These are phyloP conservation scores for Esperia sulphurella DNA, from an alignment of 2,888 invertebrate genomes.

Conservation along the genomic window DNA sequence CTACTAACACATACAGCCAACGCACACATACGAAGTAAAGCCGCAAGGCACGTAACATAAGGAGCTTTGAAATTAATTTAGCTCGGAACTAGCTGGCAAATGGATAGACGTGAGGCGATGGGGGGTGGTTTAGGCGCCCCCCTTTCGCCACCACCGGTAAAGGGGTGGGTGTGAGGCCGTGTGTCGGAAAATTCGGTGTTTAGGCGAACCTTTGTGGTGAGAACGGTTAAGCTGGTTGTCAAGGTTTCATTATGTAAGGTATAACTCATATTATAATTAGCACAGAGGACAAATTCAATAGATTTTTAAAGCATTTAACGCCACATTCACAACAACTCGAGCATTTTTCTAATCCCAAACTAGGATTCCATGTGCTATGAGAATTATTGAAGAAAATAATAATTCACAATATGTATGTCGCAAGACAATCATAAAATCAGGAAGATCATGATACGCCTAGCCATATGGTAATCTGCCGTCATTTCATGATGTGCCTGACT, in stretches of 20 bases:
- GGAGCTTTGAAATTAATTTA: conserved; percentile 80
- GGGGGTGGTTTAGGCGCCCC: conserved; percentile 40
- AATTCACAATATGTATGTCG: no score
- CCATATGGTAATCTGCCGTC: no score
- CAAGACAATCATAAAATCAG: no score
- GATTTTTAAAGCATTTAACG: not conserved
- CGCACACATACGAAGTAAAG: conserved; percentile 66
- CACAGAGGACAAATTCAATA: no score
- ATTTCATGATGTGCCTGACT: no score
- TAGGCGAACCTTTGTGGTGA: conserved; percentile 72
- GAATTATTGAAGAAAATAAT: not conserved
- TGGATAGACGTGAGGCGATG: conserved; percentile 76
- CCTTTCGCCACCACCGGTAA: conserved; percentile 16
- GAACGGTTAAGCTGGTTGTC: conserved; percentile 41
- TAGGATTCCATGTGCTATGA: not conserved
- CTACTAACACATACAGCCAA: conserved; percentile 27
- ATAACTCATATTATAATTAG: not conserved
- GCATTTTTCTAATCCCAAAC: not conserved
- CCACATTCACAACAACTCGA: not conserved
- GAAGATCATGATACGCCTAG: no score
- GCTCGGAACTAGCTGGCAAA: conserved; percentile 80
- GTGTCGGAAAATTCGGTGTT: conserved; percentile 72
- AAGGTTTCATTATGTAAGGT: not conserved
- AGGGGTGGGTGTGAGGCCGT: conserved; percentile 32
- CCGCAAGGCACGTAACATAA: conserved; percentile 80